Percentiles rank a stretch among this genome's conserved stretches.
Evolutionary conservation across 2,888 invertebrate genomes (phyloP).

Genomic region (Spilarctia lutea): DNA sequence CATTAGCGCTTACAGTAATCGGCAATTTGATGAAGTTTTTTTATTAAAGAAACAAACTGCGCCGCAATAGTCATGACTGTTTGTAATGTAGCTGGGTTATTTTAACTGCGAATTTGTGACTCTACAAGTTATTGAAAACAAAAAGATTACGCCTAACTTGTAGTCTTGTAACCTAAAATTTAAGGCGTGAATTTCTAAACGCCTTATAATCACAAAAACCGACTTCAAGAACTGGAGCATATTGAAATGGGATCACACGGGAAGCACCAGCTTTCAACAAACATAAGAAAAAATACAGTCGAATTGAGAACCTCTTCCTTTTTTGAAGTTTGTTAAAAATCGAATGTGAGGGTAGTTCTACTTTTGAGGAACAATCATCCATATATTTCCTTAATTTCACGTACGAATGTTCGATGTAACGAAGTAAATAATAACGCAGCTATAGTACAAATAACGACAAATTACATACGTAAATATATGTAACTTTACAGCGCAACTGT

Average conservation of each 20-base stretch:
- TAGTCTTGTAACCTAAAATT: not conserved
- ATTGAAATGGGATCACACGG: no score
- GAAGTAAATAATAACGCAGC: constrained; percentile 12
- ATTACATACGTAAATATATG: constrained; percentile 45
- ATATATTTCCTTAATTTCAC: not conserved
- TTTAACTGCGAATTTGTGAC: not conserved
- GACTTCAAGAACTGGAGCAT: no score
- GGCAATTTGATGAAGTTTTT: constrained; percentile 33
- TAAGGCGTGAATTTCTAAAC: not conserved
- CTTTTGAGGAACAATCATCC: not conserved
- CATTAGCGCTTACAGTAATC: constrained; percentile 39
- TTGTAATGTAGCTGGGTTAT: constrained; percentile 38
- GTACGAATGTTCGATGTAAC: not conserved
- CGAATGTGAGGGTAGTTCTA: not conserved
- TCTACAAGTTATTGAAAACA: not conserved
- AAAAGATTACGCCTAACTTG: not conserved
- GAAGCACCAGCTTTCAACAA: no score
- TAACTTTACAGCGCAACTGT: constrained; percentile 35
- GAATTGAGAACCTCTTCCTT: no score
- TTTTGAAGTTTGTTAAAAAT: no score
- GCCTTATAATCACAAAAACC: no score
- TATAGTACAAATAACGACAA: constrained; percentile 26
- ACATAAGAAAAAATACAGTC: no score
- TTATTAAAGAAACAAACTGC: constrained; percentile 29
- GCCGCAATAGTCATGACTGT: constrained; percentile 40